Conservation (phyloP, 2,113 vertebrate genomes). For the Syngnathoides biaculeatus region DNA sequence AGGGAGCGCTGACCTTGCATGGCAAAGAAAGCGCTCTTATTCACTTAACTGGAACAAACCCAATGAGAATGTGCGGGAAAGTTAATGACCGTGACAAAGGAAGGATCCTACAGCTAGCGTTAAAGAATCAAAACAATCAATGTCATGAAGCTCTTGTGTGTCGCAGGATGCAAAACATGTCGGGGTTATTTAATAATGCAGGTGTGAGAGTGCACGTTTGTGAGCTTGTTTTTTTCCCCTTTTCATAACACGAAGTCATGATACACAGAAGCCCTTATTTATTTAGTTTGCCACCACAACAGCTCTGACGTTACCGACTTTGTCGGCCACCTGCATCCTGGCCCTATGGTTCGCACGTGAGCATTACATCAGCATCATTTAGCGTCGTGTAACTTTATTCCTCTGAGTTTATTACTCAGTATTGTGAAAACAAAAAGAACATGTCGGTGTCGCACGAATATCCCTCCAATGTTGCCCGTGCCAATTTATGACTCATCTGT, state of each 20-base stretch:
- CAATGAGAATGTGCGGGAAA: slow-evolving; percentile 26
- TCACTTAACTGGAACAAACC: slow-evolving; percentile 45
- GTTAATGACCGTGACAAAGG: slow-evolving; percentile 22
- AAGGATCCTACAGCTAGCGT: background rate
- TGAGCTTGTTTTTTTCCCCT: slow-evolving; percentile 36
- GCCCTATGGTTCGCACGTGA: slow-evolving; percentile 6
- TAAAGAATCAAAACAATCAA: background rate
- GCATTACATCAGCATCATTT: slow-evolving; percentile 8
- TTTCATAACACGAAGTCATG: slow-evolving; percentile 30
- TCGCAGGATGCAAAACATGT: slow-evolving; percentile 47
- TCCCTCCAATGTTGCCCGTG: background rate
- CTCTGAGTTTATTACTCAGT: background rate
- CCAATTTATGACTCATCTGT: background rate
- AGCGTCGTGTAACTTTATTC: background rate
- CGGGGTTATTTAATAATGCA: slow-evolving; percentile 41
- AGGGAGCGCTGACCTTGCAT: slow-evolving; percentile 63
- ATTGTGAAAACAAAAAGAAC: background rate
- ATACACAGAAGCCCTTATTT: slow-evolving; percentile 19
- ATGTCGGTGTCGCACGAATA: background rate
- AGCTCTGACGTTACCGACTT: slow-evolving; percentile 1
- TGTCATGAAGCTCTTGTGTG: background rate
- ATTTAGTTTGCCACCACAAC: slow-evolving; percentile 22
- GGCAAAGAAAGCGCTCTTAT: slow-evolving; percentile 54
- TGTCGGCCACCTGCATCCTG: slow-evolving; percentile 1
- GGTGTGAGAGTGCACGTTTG: slow-evolving; percentile 37